Evolutionary conservation across 1,140 invertebrate species (phyloP), one percentile per base, ranked within the genome.

Genomic region (Andrena cerasifolii): DNA sequence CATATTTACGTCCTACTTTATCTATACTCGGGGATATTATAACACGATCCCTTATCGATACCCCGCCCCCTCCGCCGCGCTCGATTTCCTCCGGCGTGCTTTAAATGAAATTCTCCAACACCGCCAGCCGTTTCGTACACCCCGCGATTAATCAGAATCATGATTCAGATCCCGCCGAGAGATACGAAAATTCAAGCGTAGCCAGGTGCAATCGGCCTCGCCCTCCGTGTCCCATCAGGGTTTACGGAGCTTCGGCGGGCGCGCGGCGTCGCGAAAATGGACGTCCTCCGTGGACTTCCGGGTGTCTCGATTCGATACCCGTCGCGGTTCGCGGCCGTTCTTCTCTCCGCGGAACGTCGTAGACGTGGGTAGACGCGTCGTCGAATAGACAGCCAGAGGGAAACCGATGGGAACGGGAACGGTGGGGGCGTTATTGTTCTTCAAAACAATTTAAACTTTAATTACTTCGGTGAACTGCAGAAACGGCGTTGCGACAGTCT

Each of bases 371-470:
- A 45, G 77, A 74, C 43, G 68, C n/a, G 28, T n/a, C 51, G 71
- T 40, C 62, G 47, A 63, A 53, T 54, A 77, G 75, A 77, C 67
- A 77, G 24, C 12, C 24, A 18, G 21, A 58, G 45, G 36, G 65
- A 67, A 75, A 67, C 56, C 45, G 71, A 67, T 26, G 45, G 36
- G n/a, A 68, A 24, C 53, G 26, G 53, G 28, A 63, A 53, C 43
- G 36, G 68, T 51, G 62, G 75, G 83, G 61, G 78, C 73, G 82
- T 88, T 87, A 88, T 88, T 88, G 87, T 88, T 88, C 87, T 88
- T 88, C 87, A 88, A 88, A 88, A 88, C 87, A 88, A 88, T 88
- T 88, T 88, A 87, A 88, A 88, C 86, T 88, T 88, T 87, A 88
- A 88, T 88, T 88, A 87, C 87, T 87, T 88, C 87, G 84, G 86